Evolutionary conservation across 2,797 vertebrate genomes (phyloP).

Genomic region (Nyctibius grandis): DNA sequence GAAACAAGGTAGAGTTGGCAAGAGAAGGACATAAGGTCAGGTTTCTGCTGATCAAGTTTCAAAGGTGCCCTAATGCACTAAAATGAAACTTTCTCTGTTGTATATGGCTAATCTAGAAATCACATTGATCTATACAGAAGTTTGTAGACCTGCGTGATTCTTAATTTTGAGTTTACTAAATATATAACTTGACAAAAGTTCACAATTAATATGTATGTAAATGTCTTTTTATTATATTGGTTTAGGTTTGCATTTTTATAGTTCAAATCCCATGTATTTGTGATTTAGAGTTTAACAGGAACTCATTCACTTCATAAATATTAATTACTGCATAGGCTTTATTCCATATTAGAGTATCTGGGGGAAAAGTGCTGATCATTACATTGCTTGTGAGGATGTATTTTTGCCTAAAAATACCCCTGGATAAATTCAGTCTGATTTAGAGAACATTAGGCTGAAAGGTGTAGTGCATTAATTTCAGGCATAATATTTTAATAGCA

Average conservation of each 20-base stretch:
- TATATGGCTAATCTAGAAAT: neutral
- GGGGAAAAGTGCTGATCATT: constrained; percentile 64
- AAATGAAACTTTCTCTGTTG: constrained; percentile 19
- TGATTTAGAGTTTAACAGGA: constrained; percentile 56
- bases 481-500: constrained; percentile 59
- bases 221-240: constrained; percentile 32
- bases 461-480: constrained; percentile 60
- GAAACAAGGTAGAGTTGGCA: neutral
- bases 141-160: neutral
- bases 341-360: constrained; percentile 47
- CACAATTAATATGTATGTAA: constrained; percentile 38
- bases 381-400: constrained; percentile 55
- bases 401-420: constrained; percentile 56
- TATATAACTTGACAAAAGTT: neutral
- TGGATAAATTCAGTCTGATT: constrained; percentile 56
- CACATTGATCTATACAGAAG: neutral
- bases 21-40: neutral
- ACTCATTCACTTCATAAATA: constrained; percentile 66
- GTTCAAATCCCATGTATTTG: constrained; percentile 34
- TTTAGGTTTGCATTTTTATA: constrained; percentile 50
- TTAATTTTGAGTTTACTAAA: constrained; percentile 40
- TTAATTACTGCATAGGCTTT: constrained; percentile 65
- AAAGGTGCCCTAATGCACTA: neutral
- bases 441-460: constrained; percentile 47
- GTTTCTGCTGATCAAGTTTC: neutral